Conservation (phyloP, 2,797 vertebrate species). For the Clarias platycephalus region DNA sequence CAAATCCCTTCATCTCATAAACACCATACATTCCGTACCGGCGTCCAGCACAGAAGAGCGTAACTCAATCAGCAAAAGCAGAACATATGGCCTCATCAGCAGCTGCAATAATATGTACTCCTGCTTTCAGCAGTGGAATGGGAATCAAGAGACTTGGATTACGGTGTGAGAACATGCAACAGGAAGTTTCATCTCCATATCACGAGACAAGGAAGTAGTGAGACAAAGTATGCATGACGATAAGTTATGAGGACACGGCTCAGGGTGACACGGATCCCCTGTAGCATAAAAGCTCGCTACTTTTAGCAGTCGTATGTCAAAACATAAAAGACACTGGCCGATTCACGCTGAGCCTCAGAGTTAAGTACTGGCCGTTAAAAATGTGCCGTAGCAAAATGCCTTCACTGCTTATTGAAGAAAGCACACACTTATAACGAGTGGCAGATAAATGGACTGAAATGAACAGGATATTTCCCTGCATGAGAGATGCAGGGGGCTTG, state of each 20-base stretch:
- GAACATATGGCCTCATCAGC: constrained; percentile 63
- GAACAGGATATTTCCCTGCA: neutral
- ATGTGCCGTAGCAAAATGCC: neutral
- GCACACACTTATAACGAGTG: constrained; percentile 16
- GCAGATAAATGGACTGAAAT: constrained; percentile 28
- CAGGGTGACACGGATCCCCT: constrained; percentile 27
- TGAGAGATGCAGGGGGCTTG: neutral
- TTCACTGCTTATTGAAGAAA: constrained; percentile 9
- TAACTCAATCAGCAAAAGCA: constrained; percentile 55
- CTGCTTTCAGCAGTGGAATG: constrained; percentile 42
- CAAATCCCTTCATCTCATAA: constrained; percentile 54
- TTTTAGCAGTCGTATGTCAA: constrained; percentile 36
- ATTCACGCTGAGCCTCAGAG: neutral
- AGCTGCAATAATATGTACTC: constrained; percentile 57
- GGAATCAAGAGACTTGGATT: constrained; percentile 46
- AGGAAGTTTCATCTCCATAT: constrained; percentile 41
- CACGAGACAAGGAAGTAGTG: constrained; percentile 12
- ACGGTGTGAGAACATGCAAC: constrained; percentile 32
- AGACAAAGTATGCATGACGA: constrained; percentile 34
- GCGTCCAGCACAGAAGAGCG: constrained; percentile 37
- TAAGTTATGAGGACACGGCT: constrained; percentile 43
- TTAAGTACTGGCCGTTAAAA: constrained; percentile 8
- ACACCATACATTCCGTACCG: constrained; percentile 54
- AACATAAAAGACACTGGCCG: constrained; percentile 27
- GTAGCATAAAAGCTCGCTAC: constrained; percentile 12